Conservation (phyloP, 1,140 invertebrate species). For the Chrysopa pallens region DNA sequence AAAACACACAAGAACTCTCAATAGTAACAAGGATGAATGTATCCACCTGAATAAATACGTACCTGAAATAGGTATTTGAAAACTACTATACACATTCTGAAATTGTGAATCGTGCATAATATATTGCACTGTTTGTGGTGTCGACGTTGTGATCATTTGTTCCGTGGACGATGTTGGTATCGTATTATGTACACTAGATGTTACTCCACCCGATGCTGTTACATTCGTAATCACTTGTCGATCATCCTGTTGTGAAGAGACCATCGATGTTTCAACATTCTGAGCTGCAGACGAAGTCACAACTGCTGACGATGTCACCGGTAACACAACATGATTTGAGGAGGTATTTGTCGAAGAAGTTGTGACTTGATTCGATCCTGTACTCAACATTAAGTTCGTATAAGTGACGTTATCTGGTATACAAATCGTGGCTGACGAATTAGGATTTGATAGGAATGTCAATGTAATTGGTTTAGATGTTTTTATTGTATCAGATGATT, state of each 20-base stretch:
- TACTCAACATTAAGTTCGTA: conserved; percentile 4
- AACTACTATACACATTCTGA: conserved; percentile 18
- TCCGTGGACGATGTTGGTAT: too few relatives aligned
- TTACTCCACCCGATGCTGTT: conserved; percentile 9
- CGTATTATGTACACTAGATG: conserved; percentile 7
- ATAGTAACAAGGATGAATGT: too few relatives aligned
- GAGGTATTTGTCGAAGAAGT: conserved; percentile 12
- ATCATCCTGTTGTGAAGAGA: too few relatives aligned
- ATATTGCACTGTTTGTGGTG: conserved; percentile 18
- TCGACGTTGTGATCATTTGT: too few relatives aligned
- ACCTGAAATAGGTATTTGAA: conserved; percentile 27
- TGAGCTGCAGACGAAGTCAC: too few relatives aligned
- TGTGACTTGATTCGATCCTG: conserved; percentile 2
- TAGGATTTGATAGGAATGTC: conserved; percentile 6
- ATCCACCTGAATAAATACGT: too few relatives aligned
- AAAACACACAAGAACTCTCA: too few relatives aligned
- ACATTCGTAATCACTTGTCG: too few relatives aligned
- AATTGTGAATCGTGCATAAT: conserved; percentile 3
- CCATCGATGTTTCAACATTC: too few relatives aligned
- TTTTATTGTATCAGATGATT: neutral
- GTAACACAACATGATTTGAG: conserved; percentile 18
- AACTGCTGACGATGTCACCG: conserved; percentile 10
- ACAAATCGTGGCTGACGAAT: conserved; percentile 1
- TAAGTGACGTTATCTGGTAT: neutral
- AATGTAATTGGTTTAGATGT: conserved; percentile 9